Evolutionary conservation across 2,797 vertebrate genomes (phyloP).

Genomic region (Sternarchorhynchus goeldii): DNA sequence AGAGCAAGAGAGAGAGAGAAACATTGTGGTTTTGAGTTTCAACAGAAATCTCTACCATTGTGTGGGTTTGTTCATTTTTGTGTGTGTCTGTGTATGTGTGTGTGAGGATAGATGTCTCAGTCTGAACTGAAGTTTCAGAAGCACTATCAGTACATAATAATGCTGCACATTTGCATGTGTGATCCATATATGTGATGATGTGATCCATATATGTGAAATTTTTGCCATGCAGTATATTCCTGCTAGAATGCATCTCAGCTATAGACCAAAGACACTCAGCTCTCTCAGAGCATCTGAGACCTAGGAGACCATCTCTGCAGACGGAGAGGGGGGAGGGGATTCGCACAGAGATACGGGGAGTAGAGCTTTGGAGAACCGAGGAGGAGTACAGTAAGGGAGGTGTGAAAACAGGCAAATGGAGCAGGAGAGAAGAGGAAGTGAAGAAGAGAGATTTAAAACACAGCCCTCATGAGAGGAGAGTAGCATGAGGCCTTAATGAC

Average conservation of each 20-base stretch:
- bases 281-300: not conserved
- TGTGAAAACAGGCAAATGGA: conserved; percentile 30
- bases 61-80: too few species aligned
- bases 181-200: not conserved
- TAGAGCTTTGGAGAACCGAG: conserved; percentile 20
- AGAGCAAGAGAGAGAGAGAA: not conserved
- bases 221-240: conserved; percentile 13
- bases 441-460: conserved; percentile 49
- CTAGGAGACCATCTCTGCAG: not conserved
- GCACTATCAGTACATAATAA: conserved; percentile 24
- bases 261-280: not conserved
- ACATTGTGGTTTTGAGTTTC: not conserved
- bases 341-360: conserved; percentile 4
- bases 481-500: conserved; percentile 63
- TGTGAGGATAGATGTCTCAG: not conserved
- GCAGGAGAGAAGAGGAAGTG: conserved; percentile 22
- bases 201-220: conserved; percentile 3
- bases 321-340: not conserved
- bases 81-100: not conserved
- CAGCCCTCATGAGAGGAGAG: conserved; percentile 49
- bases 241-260: conserved; percentile 20
- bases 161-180: conserved; percentile 17
- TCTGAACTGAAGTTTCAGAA: not conserved
- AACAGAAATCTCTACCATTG: not conserved
- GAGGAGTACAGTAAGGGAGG: conserved; percentile 18